phyloP scores from a whole-genome alignment of 2,797 vertebrate genomes.

The Neopelma chrysocephalum region DNA sequence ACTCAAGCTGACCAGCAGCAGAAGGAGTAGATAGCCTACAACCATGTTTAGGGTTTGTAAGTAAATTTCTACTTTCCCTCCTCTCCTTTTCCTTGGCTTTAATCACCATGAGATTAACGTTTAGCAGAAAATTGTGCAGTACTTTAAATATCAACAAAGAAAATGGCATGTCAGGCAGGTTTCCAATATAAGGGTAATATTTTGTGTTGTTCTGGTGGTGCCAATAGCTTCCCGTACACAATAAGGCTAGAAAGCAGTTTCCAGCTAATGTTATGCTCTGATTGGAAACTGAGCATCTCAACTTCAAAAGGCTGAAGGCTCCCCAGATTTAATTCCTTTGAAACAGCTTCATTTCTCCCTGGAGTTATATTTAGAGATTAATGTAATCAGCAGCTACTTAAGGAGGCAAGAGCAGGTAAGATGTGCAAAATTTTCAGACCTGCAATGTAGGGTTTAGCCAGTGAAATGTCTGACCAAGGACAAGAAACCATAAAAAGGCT shows the following conservation, averaged over 20 bases:
- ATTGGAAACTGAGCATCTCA: neutral
- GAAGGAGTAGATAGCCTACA: neutral
- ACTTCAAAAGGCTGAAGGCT: neutral
- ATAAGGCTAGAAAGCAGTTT: neutral
- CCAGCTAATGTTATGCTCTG: neutral
- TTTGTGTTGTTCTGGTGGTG: neutral
- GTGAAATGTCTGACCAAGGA: neutral
- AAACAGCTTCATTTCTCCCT: neutral
- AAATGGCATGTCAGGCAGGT: neutral
- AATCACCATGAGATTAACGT: neutral
- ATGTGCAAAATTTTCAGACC: neutral
- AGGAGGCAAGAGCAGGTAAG: neutral
- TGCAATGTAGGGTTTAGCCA: neutral
- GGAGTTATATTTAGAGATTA: neutral
- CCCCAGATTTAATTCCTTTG: neutral
- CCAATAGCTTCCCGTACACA: neutral
- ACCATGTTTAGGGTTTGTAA: neutral
- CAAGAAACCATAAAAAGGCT: neutral
- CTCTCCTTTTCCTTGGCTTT: neutral
- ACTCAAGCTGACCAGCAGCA: conserved; percentile 54
- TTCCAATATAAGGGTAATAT: neutral
- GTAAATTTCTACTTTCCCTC: neutral
- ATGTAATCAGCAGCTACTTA: neutral
- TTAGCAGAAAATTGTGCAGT: neutral
- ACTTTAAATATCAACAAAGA: neutral